phyloP scores from a whole-genome alignment of 2,113 vertebrate species.

The Dryoscopus gambensis region DNA sequence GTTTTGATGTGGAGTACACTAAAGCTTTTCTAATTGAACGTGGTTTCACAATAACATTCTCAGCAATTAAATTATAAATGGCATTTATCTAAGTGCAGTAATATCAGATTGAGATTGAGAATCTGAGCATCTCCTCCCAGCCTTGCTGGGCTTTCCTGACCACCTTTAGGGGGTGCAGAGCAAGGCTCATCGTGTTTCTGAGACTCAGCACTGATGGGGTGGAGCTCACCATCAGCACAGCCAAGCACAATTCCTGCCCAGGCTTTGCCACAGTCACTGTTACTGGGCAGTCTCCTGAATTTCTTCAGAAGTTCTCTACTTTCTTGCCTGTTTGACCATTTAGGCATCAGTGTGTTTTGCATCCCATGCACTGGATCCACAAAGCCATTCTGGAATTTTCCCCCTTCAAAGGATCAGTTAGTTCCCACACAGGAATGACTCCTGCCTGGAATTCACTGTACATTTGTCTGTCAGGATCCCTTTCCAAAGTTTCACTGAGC shows the following conservation, averaged over 20 bases:
- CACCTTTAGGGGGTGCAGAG: background rate
- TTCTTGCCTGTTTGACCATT: background rate
- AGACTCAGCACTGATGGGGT: background rate
- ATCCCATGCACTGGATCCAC: background rate
- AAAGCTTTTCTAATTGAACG: background rate
- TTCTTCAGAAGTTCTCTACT: background rate
- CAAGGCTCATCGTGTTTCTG: background rate
- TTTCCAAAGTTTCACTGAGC: conserved; percentile 80
- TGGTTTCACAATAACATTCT: background rate
- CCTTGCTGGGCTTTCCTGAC: background rate
- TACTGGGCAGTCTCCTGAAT: background rate
- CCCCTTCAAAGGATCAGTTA: background rate
- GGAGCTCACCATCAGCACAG: background rate
- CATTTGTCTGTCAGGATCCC: conserved; percentile 76
- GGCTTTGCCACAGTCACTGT: background rate
- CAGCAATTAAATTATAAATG: background rate
- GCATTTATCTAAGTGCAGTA: background rate
- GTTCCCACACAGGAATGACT: background rate
- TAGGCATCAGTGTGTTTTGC: background rate
- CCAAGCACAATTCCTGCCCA: background rate
- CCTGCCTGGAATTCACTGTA: background rate
- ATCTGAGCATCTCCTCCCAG: background rate
- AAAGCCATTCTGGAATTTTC: background rate
- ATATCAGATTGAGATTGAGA: background rate
- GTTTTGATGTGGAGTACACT: background rate